phyloP scores from a whole-genome alignment of 2,113 vertebrate species.

The Vidua macroura region DNA sequence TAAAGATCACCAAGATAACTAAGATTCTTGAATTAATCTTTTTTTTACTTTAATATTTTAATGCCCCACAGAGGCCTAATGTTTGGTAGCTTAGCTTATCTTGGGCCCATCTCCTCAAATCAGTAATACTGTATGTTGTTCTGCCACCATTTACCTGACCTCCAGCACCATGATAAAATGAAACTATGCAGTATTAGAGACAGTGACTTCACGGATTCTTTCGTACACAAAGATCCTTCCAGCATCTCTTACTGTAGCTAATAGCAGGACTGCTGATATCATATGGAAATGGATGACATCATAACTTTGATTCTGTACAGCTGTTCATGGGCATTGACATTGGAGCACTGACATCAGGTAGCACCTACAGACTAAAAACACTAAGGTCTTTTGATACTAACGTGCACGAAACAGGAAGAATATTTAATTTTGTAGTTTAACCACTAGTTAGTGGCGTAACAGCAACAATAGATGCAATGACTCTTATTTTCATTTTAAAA shows the following conservation, averaged over 20 bases:
- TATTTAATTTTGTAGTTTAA: background rate
- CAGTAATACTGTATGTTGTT: background rate
- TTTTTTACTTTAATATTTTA: background rate
- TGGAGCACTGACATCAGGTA: background rate
- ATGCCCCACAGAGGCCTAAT: background rate
- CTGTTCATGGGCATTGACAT: background rate
- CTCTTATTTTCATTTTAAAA: background rate
- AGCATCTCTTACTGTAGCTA: background rate
- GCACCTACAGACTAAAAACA: background rate
- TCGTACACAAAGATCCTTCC: background rate
- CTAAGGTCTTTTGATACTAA: background rate
- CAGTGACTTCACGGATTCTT: background rate
- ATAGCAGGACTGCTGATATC: background rate
- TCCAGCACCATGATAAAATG: background rate
- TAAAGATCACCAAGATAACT: background rate
- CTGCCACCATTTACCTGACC: background rate
- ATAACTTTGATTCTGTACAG: background rate
- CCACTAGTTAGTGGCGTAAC: background rate
- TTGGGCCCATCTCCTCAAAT: background rate
- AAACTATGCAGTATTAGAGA: background rate
- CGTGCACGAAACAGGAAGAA: background rate
- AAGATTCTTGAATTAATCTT: background rate
- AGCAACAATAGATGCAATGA: background rate
- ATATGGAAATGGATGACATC: background rate
- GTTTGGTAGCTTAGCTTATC: background rate